These are phyloP conservation scores for Piaya cayana DNA, from an alignment of 2,113 vertebrate species.

Conservation along the genomic window DNA sequence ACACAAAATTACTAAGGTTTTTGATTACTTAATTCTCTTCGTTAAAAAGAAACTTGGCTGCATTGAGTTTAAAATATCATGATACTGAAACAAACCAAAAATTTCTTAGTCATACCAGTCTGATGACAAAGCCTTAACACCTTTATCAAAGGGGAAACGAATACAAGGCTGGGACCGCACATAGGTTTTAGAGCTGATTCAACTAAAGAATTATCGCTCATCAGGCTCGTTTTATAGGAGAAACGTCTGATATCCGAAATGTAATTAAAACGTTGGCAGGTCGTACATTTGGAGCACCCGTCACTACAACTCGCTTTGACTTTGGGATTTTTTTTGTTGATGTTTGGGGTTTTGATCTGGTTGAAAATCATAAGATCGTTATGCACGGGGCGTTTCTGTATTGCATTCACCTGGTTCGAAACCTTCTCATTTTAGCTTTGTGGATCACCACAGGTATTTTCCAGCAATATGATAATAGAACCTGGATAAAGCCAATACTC, in stretches of 20 bases:
- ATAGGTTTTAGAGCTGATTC: not conserved
- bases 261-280: not conserved
- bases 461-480: not conserved
- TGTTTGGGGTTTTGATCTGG: not conserved
- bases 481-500: not conserved
- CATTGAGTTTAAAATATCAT: conserved; percentile 15
- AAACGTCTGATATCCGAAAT: not conserved
- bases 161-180: not conserved
- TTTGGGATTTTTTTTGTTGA: not conserved
- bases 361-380: not conserved
- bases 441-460: not conserved
- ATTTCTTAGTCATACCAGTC: not conserved
- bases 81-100: conserved; percentile 24
- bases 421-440: not conserved
- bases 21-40: not conserved
- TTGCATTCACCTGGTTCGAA: not conserved
- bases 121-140: conserved; percentile 3
- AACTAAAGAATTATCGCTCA: not conserved
- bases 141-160: not conserved
- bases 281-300: not conserved
- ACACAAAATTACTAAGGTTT: conserved; percentile 14
- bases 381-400: not conserved
- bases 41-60: conserved; percentile 42
- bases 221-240: not conserved
- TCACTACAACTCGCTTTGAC: not conserved